Conservation (phyloP, 2,797 vertebrate genomes). For the Schizopygopsis malacanthus region DNA sequence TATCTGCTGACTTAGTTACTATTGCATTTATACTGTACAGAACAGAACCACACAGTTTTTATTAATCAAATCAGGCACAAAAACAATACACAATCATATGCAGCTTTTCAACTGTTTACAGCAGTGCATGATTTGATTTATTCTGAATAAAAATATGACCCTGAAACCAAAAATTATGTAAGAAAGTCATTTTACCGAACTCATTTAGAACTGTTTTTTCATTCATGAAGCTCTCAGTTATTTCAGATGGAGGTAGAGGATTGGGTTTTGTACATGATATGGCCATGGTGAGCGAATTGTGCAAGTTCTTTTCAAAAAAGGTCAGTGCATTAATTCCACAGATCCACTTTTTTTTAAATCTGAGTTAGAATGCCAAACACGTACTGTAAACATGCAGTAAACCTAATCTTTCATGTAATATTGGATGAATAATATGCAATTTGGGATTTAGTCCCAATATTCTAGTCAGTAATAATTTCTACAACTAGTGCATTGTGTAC, state of each 20-base stretch:
- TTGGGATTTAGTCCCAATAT: background rate
- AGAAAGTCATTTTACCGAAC: background rate
- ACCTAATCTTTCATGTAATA: background rate
- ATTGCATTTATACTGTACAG: background rate
- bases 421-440: background rate
- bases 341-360: background rate
- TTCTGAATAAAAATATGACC: background rate
- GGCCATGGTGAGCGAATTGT: background rate
- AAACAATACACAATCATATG: background rate
- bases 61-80: background rate
- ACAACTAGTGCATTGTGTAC: too few species aligned
- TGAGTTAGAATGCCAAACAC: background rate
- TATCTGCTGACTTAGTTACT: slow-evolving; percentile 4
- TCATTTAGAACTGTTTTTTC: background rate
- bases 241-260: background rate
- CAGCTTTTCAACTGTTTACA: background rate
- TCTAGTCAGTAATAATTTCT: background rate
- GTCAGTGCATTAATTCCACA: background rate
- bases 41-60: background rate
- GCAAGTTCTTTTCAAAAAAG: background rate
- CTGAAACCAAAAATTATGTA: background rate
- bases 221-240: background rate
- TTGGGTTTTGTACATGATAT: background rate
- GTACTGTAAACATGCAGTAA: background rate
- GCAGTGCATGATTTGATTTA: background rate